These are phyloP conservation scores for Acronicta aceris DNA, from an alignment of 2,888 invertebrate species.

Conservation along the genomic window DNA sequence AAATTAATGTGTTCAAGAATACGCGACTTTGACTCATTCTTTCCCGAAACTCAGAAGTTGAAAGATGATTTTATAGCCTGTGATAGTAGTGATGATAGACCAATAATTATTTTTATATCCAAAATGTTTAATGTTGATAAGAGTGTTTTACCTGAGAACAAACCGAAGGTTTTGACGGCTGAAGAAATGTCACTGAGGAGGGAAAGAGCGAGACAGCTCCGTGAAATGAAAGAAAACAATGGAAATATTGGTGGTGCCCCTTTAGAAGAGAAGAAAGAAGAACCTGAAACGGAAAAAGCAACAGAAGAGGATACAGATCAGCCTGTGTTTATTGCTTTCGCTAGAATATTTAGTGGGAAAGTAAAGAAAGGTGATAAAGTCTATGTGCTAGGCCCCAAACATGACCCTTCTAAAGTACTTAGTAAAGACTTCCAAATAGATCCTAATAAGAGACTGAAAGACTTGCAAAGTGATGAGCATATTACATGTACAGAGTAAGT, in stretches of 20 bases:
- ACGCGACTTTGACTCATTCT: constrained; percentile 91
- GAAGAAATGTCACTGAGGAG: constrained; percentile 92
- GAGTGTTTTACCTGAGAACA: constrained; percentile 93
- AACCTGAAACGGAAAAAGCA: constrained; percentile 67
- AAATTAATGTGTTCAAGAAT: constrained; percentile 94
- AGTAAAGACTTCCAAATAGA: constrained; percentile 79
- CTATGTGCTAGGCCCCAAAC: constrained; percentile 96
- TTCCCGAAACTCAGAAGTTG: constrained; percentile 91
- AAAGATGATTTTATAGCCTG: constrained; percentile 92
- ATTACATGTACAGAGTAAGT: constrained; percentile 90
- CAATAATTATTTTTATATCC: constrained; percentile 94
- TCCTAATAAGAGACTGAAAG: constrained; percentile 87
- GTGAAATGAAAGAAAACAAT: constrained; percentile 85
- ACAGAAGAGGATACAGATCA: constrained; percentile 80
- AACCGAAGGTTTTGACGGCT: constrained; percentile 92
- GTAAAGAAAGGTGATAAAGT: constrained; percentile 93
- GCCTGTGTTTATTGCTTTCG: constrained; percentile 96
- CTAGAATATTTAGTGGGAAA: constrained; percentile 97
- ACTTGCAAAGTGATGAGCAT: constrained; percentile 90
- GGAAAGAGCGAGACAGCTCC: constrained; percentile 91
- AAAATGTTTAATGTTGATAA: constrained; percentile 97
- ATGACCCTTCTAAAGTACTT: constrained; percentile 92
- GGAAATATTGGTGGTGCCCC: constrained; percentile 56
- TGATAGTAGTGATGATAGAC: constrained; percentile 90
- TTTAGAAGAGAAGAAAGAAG: constrained; percentile 62